Base-by-base conservation (phyloP, 1,140 invertebrate genomes). In the Plodia interpunctella region DNA sequence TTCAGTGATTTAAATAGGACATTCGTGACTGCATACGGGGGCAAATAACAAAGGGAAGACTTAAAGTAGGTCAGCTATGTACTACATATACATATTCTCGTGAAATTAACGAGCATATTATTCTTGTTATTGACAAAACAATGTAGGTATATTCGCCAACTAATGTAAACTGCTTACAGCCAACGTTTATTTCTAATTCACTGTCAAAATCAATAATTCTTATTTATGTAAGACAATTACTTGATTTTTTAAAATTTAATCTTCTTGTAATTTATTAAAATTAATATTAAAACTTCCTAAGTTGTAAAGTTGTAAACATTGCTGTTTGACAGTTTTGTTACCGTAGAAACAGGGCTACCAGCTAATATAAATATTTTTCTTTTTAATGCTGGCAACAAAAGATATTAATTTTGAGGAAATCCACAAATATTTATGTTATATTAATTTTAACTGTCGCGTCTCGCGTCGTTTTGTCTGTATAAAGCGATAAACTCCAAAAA, bases 41-140 rank as follows among this genome's bases (percentile, higher is more conserved):
- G 21, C 56, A 60, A 35, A 61, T 9, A 53, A 62, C 57, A 60
- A 65, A 62, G 52, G 51, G 5, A 62, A 55, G 57, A 51, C 19
- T 13, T 13, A 49, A 73, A 69, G 20, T 70, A 68, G 71, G 71
- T 73, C 68, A 73, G 21, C 62, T 15, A 56, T 55, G 30, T 44
- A 44, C 13, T n/a, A 15, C n/a, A 44, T 32, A 15, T 17, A 44
- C 15, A 44, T 44, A 44, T 44, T 44, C 10, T 15, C 38, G 15
- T n/a, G 5, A 15, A 44, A 15, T 15, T 44, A 44, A 15, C 38
- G 15, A 17, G 0, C 15, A n/a, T 44, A 15, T 44, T 4, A n/a
- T 15, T 5, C 38, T 44, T 44, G 1, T 15, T 44, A 44, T 44
- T 44, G 38, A 44, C 13, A 44, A 44, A 44, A 44, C 38, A 44